Conservation (phyloP, 2,797 vertebrate genomes). For the Eulemur albifrons region DNA sequence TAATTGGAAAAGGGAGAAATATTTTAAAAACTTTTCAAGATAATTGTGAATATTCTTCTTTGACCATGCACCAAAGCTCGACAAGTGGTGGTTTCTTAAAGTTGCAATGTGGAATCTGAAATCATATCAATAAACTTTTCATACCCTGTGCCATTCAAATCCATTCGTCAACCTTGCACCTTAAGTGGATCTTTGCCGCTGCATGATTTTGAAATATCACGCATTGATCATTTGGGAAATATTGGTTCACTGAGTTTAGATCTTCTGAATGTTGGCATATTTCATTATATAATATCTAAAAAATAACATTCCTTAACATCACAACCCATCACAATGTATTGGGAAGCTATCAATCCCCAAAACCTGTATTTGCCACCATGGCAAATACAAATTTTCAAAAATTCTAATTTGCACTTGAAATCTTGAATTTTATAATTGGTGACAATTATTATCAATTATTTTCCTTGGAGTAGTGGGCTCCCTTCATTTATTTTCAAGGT, state of each 20-base stretch:
- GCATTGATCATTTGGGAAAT: background rate
- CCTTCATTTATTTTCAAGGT: conserved; percentile 26
- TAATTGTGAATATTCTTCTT: background rate
- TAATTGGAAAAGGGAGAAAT: background rate
- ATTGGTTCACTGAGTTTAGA: background rate
- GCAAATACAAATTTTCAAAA: background rate
- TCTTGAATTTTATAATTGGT: background rate
- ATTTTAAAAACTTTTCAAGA: background rate
- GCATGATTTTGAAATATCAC: background rate
- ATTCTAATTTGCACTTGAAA: background rate
- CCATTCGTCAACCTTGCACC: background rate
- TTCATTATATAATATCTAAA: background rate
- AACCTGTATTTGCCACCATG: background rate
- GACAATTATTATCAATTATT: background rate
- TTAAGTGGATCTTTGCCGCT: background rate
- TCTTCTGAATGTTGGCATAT: background rate
- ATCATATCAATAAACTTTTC: background rate
- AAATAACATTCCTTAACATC: background rate
- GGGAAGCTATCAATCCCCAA: background rate
- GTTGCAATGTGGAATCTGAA: background rate
- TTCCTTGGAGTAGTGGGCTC: conserved; percentile 5
- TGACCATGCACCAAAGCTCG: background rate
- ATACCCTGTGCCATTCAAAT: background rate
- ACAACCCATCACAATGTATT: background rate
- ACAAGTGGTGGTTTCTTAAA: background rate